Evolutionary conservation across 2,113 vertebrate genomes (phyloP), one percentile per base, ranked within the genome.

Genomic region (Actinemys pallida): DNA sequence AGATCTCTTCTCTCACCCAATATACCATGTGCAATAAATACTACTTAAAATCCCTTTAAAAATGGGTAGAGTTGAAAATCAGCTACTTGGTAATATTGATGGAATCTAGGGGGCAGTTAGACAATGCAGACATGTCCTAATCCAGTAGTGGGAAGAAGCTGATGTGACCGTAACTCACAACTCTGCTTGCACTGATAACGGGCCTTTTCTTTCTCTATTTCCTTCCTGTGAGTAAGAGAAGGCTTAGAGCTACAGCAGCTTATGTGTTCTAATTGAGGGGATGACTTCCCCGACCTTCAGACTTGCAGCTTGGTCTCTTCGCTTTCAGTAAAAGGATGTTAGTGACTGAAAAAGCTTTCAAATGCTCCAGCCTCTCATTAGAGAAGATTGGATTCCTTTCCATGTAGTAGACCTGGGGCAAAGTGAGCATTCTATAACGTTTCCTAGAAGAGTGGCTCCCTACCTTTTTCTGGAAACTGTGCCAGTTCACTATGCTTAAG

Each of bases 121-220:
- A 24, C 10, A 1, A 0, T 42, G n/a, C 6, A 22, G 14, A 7
- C n/a, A 2, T 1, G 50, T 31, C 50, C 72, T n/a, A n/a, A 87
- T n/a, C 16, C 81, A 47, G 50, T n/a, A 27, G 42, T 76, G 65
- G 50, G n/a, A 7, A 39, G 27, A 88, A 35, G 6, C 5, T 89
- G 75, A 78, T 78, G 54, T 29, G 39, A 45, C 50, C 31, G 13
- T 1, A 31, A 17, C 52, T 89, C 19, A 27, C 22, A 24, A 3
- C 59, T 20, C 11, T 42, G 13, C 6, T 75, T 1, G 3, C 1
- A 2, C 25, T 31, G 83, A 13, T 31, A 50, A 69, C 0, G 22
- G 52, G 22, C 6, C 4, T 3, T 78, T 83, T 49, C 6, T 69
- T 57, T 81, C 5, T 45, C 39, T 27, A 5, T 72, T 75, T 75